A percentile compares a stretch with the other conserved stretches of the same genome.
Evolutionary conservation across 2,113 vertebrate genomes (phyloP).

Genomic region (Tichodroma muraria): DNA sequence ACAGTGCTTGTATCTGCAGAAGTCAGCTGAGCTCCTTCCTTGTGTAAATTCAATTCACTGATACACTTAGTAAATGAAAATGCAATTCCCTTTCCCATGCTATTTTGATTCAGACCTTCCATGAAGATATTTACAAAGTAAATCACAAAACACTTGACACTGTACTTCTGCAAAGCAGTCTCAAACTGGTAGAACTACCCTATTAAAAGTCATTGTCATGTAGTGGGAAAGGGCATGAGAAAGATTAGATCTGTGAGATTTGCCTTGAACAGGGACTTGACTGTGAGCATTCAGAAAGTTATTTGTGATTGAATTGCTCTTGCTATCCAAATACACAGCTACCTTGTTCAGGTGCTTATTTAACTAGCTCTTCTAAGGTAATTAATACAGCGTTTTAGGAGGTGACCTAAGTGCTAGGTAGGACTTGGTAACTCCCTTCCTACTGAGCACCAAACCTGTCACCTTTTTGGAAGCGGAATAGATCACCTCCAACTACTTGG

Average conservation of each 20-base stretch:
- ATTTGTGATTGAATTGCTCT: not conserved
- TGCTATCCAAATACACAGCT: not conserved
- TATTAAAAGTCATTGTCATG: not conserved
- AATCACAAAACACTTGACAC: not conserved
- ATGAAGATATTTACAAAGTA: constrained; percentile 27
- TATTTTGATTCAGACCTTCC: constrained; percentile 38
- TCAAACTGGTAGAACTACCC: not conserved
- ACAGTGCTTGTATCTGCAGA: not conserved
- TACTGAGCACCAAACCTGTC: not conserved
- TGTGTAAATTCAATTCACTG: not conserved
- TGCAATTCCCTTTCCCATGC: not conserved
- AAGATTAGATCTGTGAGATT: constrained; percentile 20
- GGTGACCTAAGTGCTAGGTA: not conserved
- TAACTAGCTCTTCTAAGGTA: not conserved
- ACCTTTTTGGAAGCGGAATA: not conserved
- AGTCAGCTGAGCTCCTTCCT: not conserved
- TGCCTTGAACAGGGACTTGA: not conserved
- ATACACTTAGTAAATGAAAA: not conserved
- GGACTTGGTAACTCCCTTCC: not conserved
- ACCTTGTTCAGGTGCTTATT: not conserved
- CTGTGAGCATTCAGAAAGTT: not conserved
- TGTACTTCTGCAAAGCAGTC: not conserved
- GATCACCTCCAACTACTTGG: not conserved
- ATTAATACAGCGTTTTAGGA: not conserved
- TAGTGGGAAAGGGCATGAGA: constrained; percentile 9